phyloP scores from a whole-genome alignment of 2,797 vertebrate genomes.

The Cyprinella venusta region DNA sequence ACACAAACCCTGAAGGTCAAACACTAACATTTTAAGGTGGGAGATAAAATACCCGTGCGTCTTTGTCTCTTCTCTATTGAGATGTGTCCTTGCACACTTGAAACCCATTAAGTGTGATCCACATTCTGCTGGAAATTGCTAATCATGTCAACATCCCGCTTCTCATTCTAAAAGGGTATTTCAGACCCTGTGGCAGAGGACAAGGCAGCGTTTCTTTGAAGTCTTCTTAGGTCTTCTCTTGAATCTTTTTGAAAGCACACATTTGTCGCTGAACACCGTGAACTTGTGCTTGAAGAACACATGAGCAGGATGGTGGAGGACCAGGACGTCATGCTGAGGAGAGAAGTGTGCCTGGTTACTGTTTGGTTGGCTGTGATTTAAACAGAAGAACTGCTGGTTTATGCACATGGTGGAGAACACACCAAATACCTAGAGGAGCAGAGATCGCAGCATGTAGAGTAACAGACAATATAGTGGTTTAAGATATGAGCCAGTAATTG shows the following conservation, averaged over 20 bases:
- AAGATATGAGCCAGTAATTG: neutral
- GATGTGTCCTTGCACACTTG: neutral
- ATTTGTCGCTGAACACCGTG: neutral
- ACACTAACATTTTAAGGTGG: conserved; percentile 69
- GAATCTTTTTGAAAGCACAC: neutral
- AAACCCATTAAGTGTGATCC: neutral
- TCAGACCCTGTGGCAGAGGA: neutral
- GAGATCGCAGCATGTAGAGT: neutral
- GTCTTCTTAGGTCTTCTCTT: neutral
- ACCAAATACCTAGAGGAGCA: neutral
- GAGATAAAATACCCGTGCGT: conserved; percentile 62
- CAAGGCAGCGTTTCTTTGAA: neutral
- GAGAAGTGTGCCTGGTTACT: neutral
- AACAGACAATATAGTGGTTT: neutral
- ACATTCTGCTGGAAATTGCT: neutral
- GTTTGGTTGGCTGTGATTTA: conserved; percentile 40
- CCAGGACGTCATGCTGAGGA: neutral
- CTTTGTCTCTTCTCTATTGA: conserved; percentile 50
- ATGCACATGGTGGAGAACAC: neutral
- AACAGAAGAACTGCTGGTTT: conserved; percentile 73
- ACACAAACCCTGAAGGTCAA: conserved; percentile 71
- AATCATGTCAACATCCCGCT: neutral
- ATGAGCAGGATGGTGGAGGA: conserved; percentile 50
- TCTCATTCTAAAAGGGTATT: conserved; percentile 1
- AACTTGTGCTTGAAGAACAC: conserved; percentile 10